Percentiles rank a stretch among this genome's conserved stretches.
Conservation (phyloP, 2,888 invertebrate genomes). For the Spialia ferax region DNA sequence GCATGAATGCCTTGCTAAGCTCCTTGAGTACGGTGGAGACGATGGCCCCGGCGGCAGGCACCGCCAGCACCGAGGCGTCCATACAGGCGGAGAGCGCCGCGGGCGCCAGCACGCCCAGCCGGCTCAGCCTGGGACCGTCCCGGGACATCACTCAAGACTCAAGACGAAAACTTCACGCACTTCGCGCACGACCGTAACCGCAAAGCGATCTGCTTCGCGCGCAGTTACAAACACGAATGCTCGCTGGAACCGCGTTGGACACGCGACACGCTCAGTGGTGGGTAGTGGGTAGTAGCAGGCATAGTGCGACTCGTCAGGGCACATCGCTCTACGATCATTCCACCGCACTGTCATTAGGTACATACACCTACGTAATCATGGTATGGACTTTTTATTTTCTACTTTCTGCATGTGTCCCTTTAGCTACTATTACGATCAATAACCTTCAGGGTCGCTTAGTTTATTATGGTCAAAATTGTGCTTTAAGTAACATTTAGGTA, state of each 20-base stretch:
- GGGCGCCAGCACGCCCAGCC: slow-evolving; percentile 78
- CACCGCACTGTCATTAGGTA: too few species aligned
- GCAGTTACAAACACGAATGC: slow-evolving; percentile 68
- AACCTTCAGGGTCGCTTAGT: too few species aligned
- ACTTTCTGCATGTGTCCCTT: too few species aligned
- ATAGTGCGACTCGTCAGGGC: slow-evolving; percentile 20
- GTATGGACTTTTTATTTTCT: too few species aligned
- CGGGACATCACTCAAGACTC: slow-evolving; percentile 68
- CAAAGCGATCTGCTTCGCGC: slow-evolving; percentile 81
- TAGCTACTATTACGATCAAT: too few species aligned
- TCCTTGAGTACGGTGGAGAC: slow-evolving; percentile 80
- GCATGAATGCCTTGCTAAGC: slow-evolving; percentile 82
- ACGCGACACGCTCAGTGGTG: neutral
- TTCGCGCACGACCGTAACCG: slow-evolving; percentile 75
- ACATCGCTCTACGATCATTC: slow-evolving; percentile 4
- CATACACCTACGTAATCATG: too few species aligned
- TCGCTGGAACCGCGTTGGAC: slow-evolving; percentile 43
- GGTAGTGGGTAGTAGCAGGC: slow-evolving; percentile 5
- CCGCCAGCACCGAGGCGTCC: slow-evolving; percentile 80
- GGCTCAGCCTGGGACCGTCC: slow-evolving; percentile 65
- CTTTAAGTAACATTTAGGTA: too few species aligned
- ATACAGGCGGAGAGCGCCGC: slow-evolving; percentile 79
- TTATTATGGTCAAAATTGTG: too few species aligned
- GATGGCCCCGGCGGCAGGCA: slow-evolving; percentile 80
- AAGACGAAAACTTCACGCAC: slow-evolving; percentile 25